Conservation (phyloP, 2,888 invertebrate species). For the Allolobophora icterica region DNA sequence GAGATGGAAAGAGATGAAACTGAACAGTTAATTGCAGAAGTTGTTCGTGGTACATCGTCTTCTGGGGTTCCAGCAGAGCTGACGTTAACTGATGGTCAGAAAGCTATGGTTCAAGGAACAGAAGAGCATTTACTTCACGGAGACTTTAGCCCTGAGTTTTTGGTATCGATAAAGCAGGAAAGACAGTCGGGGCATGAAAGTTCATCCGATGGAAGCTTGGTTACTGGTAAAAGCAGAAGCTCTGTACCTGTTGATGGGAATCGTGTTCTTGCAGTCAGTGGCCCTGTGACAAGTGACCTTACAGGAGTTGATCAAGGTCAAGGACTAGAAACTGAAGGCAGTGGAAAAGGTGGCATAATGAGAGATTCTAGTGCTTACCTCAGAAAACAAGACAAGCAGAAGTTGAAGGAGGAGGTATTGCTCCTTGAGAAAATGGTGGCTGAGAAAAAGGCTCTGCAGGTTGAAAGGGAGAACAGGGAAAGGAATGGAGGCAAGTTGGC, state of each 20-base stretch:
- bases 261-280: background rate
- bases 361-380: background rate
- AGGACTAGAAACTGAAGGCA: background rate
- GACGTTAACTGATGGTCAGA: background rate
- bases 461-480: constrained; percentile 15
- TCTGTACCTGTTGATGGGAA: background rate
- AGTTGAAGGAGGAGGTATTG: constrained; percentile 7
- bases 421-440: constrained; percentile 24
- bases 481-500: background rate
- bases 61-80: background rate
- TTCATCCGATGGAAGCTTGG: background rate
- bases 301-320: background rate
- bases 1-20: constrained; percentile 11
- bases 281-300: background rate
- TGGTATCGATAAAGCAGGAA: background rate
- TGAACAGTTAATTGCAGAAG: constrained; percentile 2
- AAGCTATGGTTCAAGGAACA: background rate
- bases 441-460: constrained; percentile 22
- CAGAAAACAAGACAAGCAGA: constrained; percentile 11
- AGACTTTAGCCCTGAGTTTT: background rate
- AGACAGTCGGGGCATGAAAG: background rate
- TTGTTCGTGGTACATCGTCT: background rate
- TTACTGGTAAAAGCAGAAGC: background rate
- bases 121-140: background rate
- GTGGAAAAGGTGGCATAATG: background rate